A percentile compares a stretch with the other conserved stretches of the same genome.
Evolutionary conservation across 2,888 invertebrate genomes (phyloP).

Genomic region (Lingula anatina): DNA sequence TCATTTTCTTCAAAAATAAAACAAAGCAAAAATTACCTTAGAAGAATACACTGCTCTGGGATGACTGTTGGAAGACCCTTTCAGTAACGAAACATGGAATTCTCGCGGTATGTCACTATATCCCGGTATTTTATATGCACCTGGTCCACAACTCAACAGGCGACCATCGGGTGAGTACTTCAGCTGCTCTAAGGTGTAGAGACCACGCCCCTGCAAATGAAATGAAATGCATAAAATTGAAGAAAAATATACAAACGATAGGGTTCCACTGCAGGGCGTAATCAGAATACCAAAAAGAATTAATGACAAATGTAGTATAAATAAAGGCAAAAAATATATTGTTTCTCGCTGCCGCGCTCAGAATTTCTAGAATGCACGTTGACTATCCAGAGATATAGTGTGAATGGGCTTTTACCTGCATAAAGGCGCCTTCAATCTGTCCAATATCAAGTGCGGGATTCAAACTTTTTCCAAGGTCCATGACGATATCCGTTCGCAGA

Average conservation of each 20-base stretch:
- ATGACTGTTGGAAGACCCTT: conserved; percentile 82
- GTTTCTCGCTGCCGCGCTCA: too few relatives aligned
- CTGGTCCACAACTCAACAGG: conserved; percentile 78
- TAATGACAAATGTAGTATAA: too few relatives aligned
- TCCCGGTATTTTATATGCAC: conserved; percentile 87
- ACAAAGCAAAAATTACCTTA: conserved; percentile 71
- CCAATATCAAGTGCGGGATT: conserved; percentile 95
- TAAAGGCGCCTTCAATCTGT: conserved; percentile 90
- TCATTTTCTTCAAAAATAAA: too few relatives aligned
- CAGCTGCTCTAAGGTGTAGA: conserved; percentile 83
- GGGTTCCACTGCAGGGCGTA: too few relatives aligned
- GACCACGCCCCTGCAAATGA: conserved; percentile 72
- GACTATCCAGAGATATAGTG: too few relatives aligned
- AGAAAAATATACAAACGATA: too few relatives aligned
- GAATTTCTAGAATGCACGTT: too few relatives aligned
- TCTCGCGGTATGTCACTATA: conserved; percentile 83
- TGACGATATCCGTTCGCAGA: conserved; percentile 81
- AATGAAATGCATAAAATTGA: too few relatives aligned
- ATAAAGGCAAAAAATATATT: too few relatives aligned
- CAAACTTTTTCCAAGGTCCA: conserved; percentile 89
- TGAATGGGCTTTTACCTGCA: conserved; percentile 69
- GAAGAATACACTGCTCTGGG: conserved; percentile 87
- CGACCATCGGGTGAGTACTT: conserved; percentile 78
- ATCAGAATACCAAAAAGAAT: too few relatives aligned
- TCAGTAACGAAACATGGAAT: conserved; percentile 83